Evolutionary conservation across 2,797 vertebrate genomes (phyloP), one percentile per base, ranked within the genome.

Genomic region (Philypnodon macrostomus): DNA sequence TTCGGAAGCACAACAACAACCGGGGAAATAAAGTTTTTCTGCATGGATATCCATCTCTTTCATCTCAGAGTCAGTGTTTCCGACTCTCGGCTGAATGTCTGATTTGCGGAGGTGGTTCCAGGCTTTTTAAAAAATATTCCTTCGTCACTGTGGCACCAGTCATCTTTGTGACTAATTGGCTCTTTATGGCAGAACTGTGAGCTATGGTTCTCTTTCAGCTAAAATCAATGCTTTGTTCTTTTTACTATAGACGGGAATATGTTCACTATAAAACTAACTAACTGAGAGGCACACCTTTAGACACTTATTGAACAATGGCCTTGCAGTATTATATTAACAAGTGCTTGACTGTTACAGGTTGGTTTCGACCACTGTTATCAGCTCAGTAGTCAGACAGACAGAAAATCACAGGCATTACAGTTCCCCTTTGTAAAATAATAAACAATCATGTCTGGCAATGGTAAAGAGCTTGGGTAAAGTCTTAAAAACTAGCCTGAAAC

Each of bases 71-170:
- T 29, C 37, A 26, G 16, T 11, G 16, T 52, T 18, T 59, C 66
- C 47, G 16, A 58, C 8, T 15, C 16, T 16, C 12, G 11, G 7
- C 35, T 53, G 54, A 53, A 35, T 57, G 35, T 29, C 15, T 23
- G 33, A 23, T 39, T 15, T 56, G 68, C 13, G 65, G 53, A 47
- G 73, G 75, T 53, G 57, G 47, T 48, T 52, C 52, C 29, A 50
- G 50, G 58, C n/a, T 53, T 36, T 47, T 27, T 40, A 18, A n/a
- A n/a, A n/a, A n/a, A n/a, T 26, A 24, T 16, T 15, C 11, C 47
- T 56, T 24, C 7, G 13, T 47, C 42, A 17, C 21, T 13, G 40
- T 13, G 17, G 51, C 58, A 67, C 29, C 41, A 51, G 40, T 29
- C 23, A 4, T 51, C 36, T 44, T 42, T 33, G 3, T 33, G 32